phyloP scores from a whole-genome alignment of 2,113 vertebrate species.

The Calidris pygmaea region DNA sequence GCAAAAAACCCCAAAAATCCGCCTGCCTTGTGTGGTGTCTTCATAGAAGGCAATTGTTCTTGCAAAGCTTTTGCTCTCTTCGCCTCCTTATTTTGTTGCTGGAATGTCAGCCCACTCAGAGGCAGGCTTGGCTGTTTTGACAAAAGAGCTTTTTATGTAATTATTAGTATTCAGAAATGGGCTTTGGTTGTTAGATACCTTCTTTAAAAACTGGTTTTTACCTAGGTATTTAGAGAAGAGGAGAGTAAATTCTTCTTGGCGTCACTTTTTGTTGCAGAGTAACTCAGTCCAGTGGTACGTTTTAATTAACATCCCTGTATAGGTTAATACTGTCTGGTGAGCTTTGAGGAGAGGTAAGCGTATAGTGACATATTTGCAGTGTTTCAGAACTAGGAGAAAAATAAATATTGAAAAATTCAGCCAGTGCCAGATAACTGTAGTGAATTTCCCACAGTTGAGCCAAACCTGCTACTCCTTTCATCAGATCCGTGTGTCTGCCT shows the following conservation, averaged over 20 bases:
- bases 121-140: neutral
- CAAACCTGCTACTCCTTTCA: neutral
- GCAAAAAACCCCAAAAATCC: neutral
- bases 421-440: neutral
- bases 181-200: neutral
- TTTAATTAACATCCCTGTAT: neutral
- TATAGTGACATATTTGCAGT: neutral
- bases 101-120: conserved; percentile 14
- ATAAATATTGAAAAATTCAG: neutral
- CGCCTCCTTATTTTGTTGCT: neutral
- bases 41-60: conserved; percentile 54
- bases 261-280: neutral
- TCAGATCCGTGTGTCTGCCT: neutral
- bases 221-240: neutral
- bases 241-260: neutral
- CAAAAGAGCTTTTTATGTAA: neutral
- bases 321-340: neutral
- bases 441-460: neutral
- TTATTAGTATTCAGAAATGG: neutral
- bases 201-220: neutral
- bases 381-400: neutral
- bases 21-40: neutral
- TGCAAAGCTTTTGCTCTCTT: neutral
- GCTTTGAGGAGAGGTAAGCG: neutral
- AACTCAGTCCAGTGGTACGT: rapidly evolving